Conservation (phyloP, 1,140 invertebrate genomes). For the Plectus sambesii region DNA sequence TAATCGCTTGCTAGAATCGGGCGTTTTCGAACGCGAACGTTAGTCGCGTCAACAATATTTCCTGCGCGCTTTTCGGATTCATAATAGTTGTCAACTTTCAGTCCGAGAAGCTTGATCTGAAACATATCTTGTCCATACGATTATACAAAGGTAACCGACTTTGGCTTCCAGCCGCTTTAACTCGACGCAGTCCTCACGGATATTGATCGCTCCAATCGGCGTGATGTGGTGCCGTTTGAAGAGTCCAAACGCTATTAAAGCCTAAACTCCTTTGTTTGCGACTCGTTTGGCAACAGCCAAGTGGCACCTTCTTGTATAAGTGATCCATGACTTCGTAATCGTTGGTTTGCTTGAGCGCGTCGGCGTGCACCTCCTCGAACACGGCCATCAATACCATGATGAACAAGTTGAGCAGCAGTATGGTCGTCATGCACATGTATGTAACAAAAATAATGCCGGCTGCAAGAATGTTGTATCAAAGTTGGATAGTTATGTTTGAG, state of each 20-base stretch:
- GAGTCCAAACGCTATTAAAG: conserved; percentile 4
- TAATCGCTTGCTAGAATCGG: too few species aligned
- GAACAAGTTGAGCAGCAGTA: conserved; percentile 54
- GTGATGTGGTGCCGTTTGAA: conserved; percentile 10
- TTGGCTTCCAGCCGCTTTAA: too few species aligned
- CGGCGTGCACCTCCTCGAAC: conserved; percentile 44
- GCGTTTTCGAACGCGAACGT: too few species aligned
- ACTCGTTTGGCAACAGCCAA: neutral
- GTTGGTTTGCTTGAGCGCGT: conserved; percentile 22
- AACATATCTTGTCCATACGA: too few species aligned
- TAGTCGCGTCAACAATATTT: too few species aligned
- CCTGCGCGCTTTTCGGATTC: too few species aligned
- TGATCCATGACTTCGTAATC: conserved; percentile 26
- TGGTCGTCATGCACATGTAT: conserved; percentile 51
- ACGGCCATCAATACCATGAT: conserved; percentile 53
- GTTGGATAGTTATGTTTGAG: neutral
- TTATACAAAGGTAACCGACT: too few species aligned
- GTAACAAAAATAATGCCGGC: conserved; percentile 52
- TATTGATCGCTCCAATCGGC: too few species aligned
- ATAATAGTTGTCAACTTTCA: too few species aligned
- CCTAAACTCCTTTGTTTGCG: conserved; percentile 7
- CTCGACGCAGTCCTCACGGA: too few species aligned
- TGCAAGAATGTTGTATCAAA: too few species aligned
- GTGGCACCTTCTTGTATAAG: conserved; percentile 19
- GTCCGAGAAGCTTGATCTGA: too few species aligned